A percentile compares a stretch with the other conserved stretches of the same genome.
Evolutionary conservation across 2,797 vertebrate species (phyloP).

Genomic region (Taeniopygia guttata): DNA sequence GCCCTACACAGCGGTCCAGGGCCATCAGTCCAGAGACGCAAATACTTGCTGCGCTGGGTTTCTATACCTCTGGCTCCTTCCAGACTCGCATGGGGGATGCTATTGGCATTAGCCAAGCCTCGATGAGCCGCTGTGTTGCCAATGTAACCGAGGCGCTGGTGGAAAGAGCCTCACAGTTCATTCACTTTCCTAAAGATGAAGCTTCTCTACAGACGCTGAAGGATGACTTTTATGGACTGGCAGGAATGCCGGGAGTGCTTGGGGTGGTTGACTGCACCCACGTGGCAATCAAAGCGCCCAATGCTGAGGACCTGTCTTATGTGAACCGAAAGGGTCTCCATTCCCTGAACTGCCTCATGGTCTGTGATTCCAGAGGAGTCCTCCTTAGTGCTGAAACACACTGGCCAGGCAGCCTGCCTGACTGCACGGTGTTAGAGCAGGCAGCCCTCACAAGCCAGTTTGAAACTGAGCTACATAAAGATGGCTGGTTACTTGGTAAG

Average conservation of each 20-base stretch:
- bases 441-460: constrained; percentile 82
- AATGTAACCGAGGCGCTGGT: constrained; percentile 93
- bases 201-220: constrained; percentile 80
- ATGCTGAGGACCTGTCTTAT: constrained; percentile 90
- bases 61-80: constrained; percentile 95
- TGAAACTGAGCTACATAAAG: constrained; percentile 77
- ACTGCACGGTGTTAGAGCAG: constrained; percentile 81
- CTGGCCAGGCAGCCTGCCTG: constrained; percentile 88
- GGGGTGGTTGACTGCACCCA: constrained; percentile 92
- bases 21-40: constrained; percentile 96
- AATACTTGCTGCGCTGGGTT: constrained; percentile 91
- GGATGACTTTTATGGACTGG: constrained; percentile 88
- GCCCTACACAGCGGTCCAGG: constrained; percentile 90
- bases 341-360: constrained; percentile 92
- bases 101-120: constrained; percentile 96
- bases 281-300: constrained; percentile 94
- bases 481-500: constrained; percentile 92
- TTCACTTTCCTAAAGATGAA: constrained; percentile 83
- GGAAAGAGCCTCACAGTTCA: constrained; percentile 89
- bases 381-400: constrained; percentile 89
- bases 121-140: constrained; percentile 95
- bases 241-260: constrained; percentile 89
- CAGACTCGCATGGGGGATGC: constrained; percentile 96
- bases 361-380: constrained; percentile 87
- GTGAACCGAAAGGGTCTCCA: constrained; percentile 94